Base-by-base conservation (phyloP, 2,888 invertebrate genomes). In the Cephus sareptanus region DNA sequence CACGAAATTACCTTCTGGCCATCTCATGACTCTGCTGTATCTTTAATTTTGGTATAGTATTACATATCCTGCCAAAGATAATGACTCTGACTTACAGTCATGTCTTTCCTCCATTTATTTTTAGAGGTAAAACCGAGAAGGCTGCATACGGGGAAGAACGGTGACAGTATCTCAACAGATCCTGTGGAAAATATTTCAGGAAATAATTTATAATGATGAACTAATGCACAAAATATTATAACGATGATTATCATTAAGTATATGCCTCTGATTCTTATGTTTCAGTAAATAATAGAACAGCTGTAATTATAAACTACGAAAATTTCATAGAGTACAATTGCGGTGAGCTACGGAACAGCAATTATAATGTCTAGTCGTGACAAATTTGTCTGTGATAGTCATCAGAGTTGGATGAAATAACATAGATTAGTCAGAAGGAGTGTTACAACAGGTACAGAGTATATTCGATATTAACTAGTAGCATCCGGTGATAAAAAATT, bases 401-500 rank as follows among this genome's bases (percentile, higher is more conserved):
- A 56, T 56, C 1, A 56, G 23, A 23, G 9, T 23, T 56, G 56
- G 6, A 56, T 56, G 15, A 56, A 56, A 56, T 1, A 56, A 56
- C 1, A 23, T 9, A 56, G 56, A 56, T 23, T 23, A 6, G 23
- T 56, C 56, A 56, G 56, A 56, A 56, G 23, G 56, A 68, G 30
- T 9, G 75, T 75, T 69, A 34, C 69, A 34, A 75, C 68, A 35
- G 68, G 33, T 37, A 75, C 30, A 74, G 74, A 30, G 74, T 34
- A 34, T 35, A 35, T 81, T 77, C 70, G 76, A 78, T 76, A 79
- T 83, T 83, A 84, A 89, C 85, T 84, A 85, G 81, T 85, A 84
- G 84, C 86, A 89, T 89, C 89, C 90, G 89, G 83, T 83, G 83
- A 88, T 89, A 85, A 88, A 87, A 85, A 23, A 56, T 23, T 23